Percentiles rank a stretch among this genome's conserved stretches.
These are phyloP conservation scores for Luehdorfia chinensis DNA, from an alignment of 1,140 invertebrate genomes.

Conservation along the genomic window DNA sequence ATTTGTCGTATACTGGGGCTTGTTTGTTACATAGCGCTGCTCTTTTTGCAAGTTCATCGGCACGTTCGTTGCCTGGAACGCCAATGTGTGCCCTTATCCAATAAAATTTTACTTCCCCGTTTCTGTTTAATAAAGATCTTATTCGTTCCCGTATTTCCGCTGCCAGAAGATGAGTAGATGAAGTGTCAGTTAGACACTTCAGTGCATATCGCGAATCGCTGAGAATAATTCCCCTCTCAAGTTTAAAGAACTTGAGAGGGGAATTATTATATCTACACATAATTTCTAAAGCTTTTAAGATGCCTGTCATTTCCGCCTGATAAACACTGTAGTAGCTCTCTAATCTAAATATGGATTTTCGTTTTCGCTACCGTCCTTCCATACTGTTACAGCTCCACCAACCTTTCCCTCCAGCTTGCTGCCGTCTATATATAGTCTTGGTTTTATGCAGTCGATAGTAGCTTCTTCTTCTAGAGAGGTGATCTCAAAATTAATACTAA, in stretches of 20 bases:
- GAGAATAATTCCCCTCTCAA: neutral
- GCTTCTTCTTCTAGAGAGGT: neutral
- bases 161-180: constrained; percentile 10
- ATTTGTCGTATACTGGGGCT: constrained; percentile 17
- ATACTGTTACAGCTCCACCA: constrained; percentile 28
- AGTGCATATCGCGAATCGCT: neutral
- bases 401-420: constrained; percentile 27
- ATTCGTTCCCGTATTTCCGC: constrained; percentile 1
- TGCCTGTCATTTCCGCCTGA: constrained; percentile 26
- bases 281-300: constrained; percentile 14
- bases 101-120: constrained; percentile 12
- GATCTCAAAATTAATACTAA: too few relatives aligned
- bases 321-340: constrained; percentile 27
- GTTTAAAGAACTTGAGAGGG: too few relatives aligned
- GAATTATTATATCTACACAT: neutral
- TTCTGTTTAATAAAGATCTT: neutral
- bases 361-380: constrained; percentile 23
- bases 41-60: constrained; percentile 25
- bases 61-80: too few relatives aligned
- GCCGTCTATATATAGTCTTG: constrained; percentile 29
- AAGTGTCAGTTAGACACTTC: constrained; percentile 11
- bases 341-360: constrained; percentile 19
- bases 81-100: constrained; percentile 30
- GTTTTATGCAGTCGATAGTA: neutral
- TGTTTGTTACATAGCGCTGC: neutral